A percentile compares a stretch with the other conserved stretches of the same genome.
Evolutionary conservation across 2,888 invertebrate species (phyloP).

Genomic region (Geotrupes spiniger): DNA sequence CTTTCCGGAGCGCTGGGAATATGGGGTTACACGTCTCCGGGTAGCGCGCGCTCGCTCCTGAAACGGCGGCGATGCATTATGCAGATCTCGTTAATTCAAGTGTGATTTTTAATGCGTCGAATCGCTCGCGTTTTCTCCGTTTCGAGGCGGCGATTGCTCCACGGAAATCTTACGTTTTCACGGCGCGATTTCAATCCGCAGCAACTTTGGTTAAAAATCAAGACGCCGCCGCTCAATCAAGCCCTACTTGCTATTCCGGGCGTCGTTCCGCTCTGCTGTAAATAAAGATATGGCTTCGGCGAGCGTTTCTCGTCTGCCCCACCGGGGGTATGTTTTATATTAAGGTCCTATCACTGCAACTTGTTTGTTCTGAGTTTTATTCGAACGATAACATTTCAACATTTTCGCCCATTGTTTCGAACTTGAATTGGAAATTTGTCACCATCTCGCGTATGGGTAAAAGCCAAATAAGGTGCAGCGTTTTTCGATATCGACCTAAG

Average conservation of each 20-base stretch:
- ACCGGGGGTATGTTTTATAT: slow-evolving; percentile 25
- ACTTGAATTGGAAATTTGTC: too few relatives aligned
- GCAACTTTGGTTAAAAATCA: slow-evolving; percentile 51
- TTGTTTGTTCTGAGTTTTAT: too few relatives aligned
- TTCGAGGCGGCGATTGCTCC: slow-evolving; percentile 8
- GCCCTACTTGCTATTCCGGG: slow-evolving; percentile 48
- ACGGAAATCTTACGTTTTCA: slow-evolving; percentile 41
- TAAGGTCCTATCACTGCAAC: slow-evolving; percentile 20
- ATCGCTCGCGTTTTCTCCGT: slow-evolving; percentile 4
- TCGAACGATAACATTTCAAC: too few relatives aligned
- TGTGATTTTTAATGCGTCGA: slow-evolving; percentile 6
- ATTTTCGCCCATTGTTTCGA: too few relatives aligned
- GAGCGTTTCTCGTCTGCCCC: slow-evolving; percentile 28
- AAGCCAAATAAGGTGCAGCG: too few relatives aligned
- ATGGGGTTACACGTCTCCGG: slow-evolving; percentile 41
- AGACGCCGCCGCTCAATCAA: slow-evolving; percentile 49
- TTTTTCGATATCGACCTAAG: too few relatives aligned
- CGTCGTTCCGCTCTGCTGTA: slow-evolving; percentile 46
- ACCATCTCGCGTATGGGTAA: too few relatives aligned
- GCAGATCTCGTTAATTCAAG: slow-evolving; percentile 10
- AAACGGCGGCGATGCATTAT: slow-evolving; percentile 21
- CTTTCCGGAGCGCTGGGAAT: slow-evolving; percentile 41
- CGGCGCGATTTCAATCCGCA: slow-evolving; percentile 45
- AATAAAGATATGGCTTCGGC: slow-evolving; percentile 52
- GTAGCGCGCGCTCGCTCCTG: slow-evolving; percentile 27